phyloP scores from a whole-genome alignment of 2,113 vertebrate species.

The Poecile atricapillus region DNA sequence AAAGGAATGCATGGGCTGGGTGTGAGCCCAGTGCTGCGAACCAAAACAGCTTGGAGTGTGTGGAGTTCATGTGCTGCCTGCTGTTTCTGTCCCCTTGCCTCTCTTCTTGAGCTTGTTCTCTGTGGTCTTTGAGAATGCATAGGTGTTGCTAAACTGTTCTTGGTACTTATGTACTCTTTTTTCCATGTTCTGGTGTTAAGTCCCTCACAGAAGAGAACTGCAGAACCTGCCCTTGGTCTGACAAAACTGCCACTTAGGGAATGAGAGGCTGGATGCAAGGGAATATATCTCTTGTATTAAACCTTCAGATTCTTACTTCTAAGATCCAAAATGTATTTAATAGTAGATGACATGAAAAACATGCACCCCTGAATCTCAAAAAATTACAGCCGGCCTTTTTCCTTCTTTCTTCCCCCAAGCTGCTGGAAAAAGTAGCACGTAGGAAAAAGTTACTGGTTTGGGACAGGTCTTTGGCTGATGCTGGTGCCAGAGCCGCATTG shows the following conservation, averaged over 20 bases:
- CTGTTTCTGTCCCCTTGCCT: neutral
- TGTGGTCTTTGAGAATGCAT: neutral
- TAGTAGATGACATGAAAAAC: neutral
- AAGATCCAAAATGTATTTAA: neutral
- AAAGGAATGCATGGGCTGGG: neutral
- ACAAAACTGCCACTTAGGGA: neutral
- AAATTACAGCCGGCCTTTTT: neutral
- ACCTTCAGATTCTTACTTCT: neutral
- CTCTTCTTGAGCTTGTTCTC: neutral
- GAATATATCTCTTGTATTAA: neutral
- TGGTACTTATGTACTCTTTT: neutral
- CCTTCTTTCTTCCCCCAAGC: neutral
- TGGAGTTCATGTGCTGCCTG: neutral
- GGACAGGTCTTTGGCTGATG: conserved; percentile 13
- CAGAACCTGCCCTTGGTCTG: neutral
- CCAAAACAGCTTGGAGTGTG: neutral
- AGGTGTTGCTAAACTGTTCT: neutral
- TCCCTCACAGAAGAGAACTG: neutral
- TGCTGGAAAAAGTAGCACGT: neutral
- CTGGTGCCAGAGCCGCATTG: neutral
- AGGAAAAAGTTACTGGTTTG: neutral
- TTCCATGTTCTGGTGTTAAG: neutral
- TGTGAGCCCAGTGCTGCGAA: neutral
- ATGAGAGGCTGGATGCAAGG: neutral
- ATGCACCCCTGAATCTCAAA: neutral